These are phyloP conservation scores for Argyresthia albistria DNA, from an alignment of 2,888 invertebrate genomes.

Conservation along the genomic window DNA sequence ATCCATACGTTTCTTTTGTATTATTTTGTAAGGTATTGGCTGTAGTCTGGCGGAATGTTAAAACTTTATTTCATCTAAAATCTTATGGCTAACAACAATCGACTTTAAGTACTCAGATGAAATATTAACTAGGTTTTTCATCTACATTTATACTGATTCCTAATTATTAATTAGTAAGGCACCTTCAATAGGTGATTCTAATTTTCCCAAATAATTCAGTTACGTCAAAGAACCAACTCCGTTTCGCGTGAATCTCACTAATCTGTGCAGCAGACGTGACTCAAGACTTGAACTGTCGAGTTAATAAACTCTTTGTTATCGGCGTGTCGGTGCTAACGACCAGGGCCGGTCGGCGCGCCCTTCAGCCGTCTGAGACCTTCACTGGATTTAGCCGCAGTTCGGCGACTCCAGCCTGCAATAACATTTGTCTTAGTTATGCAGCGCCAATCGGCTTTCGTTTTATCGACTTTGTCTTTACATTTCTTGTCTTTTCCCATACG, in stretches of 20 bases:
- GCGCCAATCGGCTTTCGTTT: constrained; percentile 16
- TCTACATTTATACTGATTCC: no score
- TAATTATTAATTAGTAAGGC: no score
- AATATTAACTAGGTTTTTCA: no score
- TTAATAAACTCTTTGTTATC: constrained; percentile 61
- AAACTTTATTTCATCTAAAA: no score
- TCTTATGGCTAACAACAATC: no score
- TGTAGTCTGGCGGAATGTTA: no score
- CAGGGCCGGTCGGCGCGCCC: constrained; percentile 59
- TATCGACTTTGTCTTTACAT: not conserved
- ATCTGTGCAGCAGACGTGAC: constrained; percentile 28
- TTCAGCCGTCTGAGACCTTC: constrained; percentile 64
- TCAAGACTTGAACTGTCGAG: constrained; percentile 32
- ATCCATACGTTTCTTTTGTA: not conserved
- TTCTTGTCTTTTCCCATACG: not conserved
- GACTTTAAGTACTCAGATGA: no score
- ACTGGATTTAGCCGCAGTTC: constrained; percentile 66
- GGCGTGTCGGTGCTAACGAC: constrained; percentile 58
- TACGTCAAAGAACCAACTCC: not conserved
- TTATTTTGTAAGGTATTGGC: no score
- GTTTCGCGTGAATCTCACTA: not conserved
- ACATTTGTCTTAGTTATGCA: constrained; percentile 51
- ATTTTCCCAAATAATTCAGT: not conserved
- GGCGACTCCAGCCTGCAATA: constrained; percentile 20
- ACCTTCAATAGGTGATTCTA: not conserved